Base-by-base conservation (phyloP, 2,113 vertebrate genomes). In the Elanoides forficatus region DNA sequence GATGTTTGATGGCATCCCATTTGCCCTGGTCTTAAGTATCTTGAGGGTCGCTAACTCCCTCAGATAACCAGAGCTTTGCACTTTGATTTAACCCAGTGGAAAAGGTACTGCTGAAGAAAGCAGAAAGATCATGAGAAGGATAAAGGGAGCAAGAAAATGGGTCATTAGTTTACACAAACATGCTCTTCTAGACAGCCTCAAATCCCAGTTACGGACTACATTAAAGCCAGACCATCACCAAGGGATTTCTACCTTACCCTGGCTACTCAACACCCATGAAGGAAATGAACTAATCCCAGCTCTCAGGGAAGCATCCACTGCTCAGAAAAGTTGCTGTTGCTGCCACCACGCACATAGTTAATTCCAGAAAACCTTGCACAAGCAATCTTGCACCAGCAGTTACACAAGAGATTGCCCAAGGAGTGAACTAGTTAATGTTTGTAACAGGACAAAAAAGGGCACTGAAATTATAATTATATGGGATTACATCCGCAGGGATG, bases 141-240 rank as follows among this genome's bases (percentile, higher is more conserved):
- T 14, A n/a, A 83, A 73, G 27, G 80, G 38, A 72, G 58, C 4
- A 52, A 48, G 73, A 80, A 65, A 79, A 15, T 11, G 26, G 85
- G 45, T 95, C 85, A 22, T 93, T 90, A 88, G 8, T 70, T 89
- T 60, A 85, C 40, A 90, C 84, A 80, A 52, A 68, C 71, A n/a
- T 0, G 25, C 11, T 88, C 78, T 62, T 58, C 71, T 32, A 83
- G 45, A n/a, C 85, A 83, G 79, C 88, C 55, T 83, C 79, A 81
- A 92, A 93, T 30, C 71, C 88, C 79, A 56, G 26, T 21, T 16
- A 25, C 0, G 2, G 26, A n/a, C 93, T 20, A 34, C 52, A 81
- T 56, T 27, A 81, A 95, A 93, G 50, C 68, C 81, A 93, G 66
- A 47, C 75, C 85, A 18, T 40, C 71, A 73, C 82, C 83, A 78